A percentile compares a stretch with the other conserved stretches of the same genome.
Evolutionary conservation across 2,113 vertebrate genomes (phyloP).

Genomic region (Lagopus leucura): DNA sequence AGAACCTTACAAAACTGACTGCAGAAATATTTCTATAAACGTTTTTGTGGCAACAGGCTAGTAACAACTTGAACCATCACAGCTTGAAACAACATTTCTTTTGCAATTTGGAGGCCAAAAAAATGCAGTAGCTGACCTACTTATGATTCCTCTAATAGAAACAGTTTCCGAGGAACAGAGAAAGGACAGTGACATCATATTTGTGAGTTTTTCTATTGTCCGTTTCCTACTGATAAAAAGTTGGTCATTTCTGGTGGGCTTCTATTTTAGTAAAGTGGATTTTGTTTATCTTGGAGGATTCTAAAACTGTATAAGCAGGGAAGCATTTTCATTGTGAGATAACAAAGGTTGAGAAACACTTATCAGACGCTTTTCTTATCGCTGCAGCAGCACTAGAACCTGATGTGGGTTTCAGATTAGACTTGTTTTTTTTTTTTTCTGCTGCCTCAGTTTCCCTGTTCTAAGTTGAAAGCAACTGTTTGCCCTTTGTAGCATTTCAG

Average conservation of each 20-base stretch:
- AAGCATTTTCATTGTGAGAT: background rate
- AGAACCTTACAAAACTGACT: constrained; percentile 32
- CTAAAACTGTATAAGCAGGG: background rate
- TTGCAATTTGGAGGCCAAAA: background rate
- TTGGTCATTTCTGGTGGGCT: background rate
- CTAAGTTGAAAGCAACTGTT: background rate
- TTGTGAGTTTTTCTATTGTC: background rate
- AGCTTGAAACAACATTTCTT: background rate
- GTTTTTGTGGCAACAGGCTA: constrained; percentile 18
- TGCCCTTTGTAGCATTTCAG: background rate
- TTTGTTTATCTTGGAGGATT: background rate
- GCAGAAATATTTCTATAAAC: constrained; percentile 22
- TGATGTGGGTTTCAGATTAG: background rate
- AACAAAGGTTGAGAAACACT: background rate
- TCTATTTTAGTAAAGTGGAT: background rate
- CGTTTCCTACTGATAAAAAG: background rate
- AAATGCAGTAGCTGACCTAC: background rate
- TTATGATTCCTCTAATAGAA: background rate
- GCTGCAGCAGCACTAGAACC: background rate
- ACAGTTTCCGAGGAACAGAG: background rate
- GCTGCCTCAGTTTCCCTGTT: background rate
- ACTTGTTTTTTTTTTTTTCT: background rate
- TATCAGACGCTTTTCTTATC: background rate
- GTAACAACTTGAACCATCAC: background rate
- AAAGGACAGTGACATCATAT: background rate